Conservation (phyloP, 1,140 invertebrate species). For the Cryptotermes secundus region DNA sequence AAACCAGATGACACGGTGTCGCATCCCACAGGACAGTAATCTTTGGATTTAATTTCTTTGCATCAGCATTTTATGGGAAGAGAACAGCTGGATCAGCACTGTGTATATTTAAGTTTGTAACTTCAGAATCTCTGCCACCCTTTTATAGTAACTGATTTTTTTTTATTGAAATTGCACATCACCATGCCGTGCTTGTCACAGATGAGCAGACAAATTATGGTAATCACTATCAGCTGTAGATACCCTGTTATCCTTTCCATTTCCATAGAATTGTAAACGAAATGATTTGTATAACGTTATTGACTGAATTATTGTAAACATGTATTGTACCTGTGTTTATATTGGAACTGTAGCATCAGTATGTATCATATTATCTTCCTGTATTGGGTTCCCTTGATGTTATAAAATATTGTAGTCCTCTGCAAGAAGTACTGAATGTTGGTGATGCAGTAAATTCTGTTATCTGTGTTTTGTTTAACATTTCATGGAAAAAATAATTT, state of each 20-base stretch:
- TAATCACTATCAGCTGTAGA: not conserved
- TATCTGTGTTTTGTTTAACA: too few relatives aligned
- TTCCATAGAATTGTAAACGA: not conserved
- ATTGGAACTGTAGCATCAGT: not conserved
- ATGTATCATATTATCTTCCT: not conserved
- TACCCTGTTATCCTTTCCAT: not conserved
- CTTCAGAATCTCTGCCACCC: not conserved
- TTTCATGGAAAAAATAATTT: too few relatives aligned
- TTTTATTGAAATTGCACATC: not conserved
- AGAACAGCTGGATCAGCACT: not conserved
- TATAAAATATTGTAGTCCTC: not conserved
- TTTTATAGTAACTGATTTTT: not conserved
- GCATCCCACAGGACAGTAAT: too few relatives aligned
- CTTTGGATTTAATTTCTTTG: too few relatives aligned
- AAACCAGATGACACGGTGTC: too few relatives aligned
- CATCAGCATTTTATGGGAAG: too few relatives aligned
- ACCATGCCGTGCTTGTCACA: not conserved
- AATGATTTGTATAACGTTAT: not conserved
- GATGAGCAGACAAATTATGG: not conserved
- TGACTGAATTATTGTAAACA: not conserved
- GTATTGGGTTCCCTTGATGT: not conserved
- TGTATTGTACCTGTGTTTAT: conserved; percentile 6
- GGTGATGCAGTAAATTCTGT: not conserved
- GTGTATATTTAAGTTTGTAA: not conserved
- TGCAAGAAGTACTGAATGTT: not conserved